Percentiles rank a stretch among this genome's conserved stretches.
phyloP scores from a whole-genome alignment of 1,140 invertebrate genomes.

The Augochlora pura region DNA sequence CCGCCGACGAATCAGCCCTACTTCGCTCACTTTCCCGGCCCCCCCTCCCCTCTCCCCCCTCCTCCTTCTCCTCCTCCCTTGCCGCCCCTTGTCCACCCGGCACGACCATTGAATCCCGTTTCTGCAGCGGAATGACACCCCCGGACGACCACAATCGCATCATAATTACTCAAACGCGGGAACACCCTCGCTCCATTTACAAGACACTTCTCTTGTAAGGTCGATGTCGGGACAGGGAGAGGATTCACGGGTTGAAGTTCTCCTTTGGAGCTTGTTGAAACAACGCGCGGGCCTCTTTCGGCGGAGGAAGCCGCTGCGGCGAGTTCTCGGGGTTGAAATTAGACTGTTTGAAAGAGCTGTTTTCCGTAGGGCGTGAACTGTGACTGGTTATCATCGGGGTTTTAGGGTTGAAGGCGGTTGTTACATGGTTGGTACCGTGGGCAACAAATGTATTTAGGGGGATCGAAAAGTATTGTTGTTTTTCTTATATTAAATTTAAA shows the following conservation, averaged over 20 bases:
- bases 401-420: too few relatives aligned
- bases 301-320: too few relatives aligned
- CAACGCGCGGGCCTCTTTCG: neutral
- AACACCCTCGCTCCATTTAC: constrained; percentile 4
- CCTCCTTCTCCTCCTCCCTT: too few relatives aligned
- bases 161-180: constrained; percentile 56
- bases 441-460: too few relatives aligned
- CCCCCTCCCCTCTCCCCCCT: too few relatives aligned
- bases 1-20: constrained; percentile 32
- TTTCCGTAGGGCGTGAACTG: neutral
- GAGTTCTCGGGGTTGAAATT: neutral
- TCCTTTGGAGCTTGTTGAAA: neutral
- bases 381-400: too few relatives aligned
- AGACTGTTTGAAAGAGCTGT: neutral
- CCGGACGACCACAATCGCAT: constrained; percentile 34
- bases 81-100: constrained; percentile 6
- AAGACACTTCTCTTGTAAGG: constrained; percentile 1
- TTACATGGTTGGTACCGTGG: too few relatives aligned
- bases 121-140: constrained; percentile 35
- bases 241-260: neutral
- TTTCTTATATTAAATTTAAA: too few relatives aligned
- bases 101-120: constrained; percentile 44
- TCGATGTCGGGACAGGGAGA: neutral
- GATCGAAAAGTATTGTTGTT: too few relatives aligned
- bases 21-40: neutral